A percentile compares a stretch with the other conserved stretches of the same genome.
These are phyloP conservation scores for Calycopis cecrops DNA, from an alignment of 1,140 invertebrate genomes.

Conservation along the genomic window DNA sequence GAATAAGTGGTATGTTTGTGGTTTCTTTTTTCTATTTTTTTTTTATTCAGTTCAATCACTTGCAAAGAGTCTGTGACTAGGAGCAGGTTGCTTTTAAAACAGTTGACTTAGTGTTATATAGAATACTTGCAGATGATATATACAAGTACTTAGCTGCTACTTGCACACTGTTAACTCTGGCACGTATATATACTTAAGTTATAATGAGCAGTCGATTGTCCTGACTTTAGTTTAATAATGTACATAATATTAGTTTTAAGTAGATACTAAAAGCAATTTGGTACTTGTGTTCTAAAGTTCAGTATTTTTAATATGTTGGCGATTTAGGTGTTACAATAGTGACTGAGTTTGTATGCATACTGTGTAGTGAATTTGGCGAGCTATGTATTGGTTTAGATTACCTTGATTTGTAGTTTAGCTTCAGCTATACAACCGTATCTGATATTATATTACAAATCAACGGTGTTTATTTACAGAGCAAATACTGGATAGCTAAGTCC, in stretches of 20 bases:
- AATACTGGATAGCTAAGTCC: slow-evolving; percentile 29
- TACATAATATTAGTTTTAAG: slow-evolving; percentile 59
- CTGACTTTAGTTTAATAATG: slow-evolving; percentile 61
- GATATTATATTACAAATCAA: slow-evolving; percentile 29
- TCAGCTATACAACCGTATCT: slow-evolving; percentile 14
- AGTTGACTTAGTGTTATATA: background rate
- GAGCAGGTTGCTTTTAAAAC: background rate
- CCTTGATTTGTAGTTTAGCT: slow-evolving; percentile 29
- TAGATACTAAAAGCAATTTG: slow-evolving; percentile 54
- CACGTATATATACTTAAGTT: slow-evolving; percentile 30
- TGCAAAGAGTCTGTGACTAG: slow-evolving; percentile 4
- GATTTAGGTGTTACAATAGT: slow-evolving; percentile 50
- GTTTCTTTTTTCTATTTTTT: background rate
- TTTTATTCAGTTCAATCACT: background rate
- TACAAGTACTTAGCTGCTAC: slow-evolving; percentile 5
- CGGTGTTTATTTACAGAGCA: slow-evolving; percentile 33
- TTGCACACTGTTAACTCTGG: slow-evolving; percentile 15
- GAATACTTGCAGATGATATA: background rate
- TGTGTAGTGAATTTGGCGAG: slow-evolving; percentile 51
- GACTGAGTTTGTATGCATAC: slow-evolving; percentile 50
- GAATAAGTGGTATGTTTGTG: background rate
- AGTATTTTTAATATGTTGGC: slow-evolving; percentile 62
- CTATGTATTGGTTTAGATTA: slow-evolving; percentile 29
- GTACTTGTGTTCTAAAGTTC: slow-evolving; percentile 58
- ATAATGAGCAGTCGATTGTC: slow-evolving; percentile 66